Base-by-base conservation (phyloP, 2,797 vertebrate species). In the Pseudomugil tenellus region DNA sequence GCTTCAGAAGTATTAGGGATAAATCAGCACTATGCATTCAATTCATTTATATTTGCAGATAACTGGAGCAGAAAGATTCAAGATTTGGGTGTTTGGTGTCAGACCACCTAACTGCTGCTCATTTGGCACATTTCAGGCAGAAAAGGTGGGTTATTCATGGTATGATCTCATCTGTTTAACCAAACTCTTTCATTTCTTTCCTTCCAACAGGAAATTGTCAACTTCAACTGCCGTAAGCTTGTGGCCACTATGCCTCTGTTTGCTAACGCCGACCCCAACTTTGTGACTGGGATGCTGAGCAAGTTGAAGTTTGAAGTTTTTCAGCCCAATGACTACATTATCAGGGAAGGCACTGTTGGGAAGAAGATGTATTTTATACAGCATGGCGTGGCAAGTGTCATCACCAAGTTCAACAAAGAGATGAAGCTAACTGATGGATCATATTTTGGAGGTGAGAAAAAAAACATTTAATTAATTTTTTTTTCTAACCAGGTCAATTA, bases 301-400 rank as follows among this genome's bases (percentile, higher is more conserved):
- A 99, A 98, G 84, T 69, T 99, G 76, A 94, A 96, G 84, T 99
- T 98, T 54, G 98, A 99, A 75, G 98, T 99, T 66, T 99, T 99
- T 83, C 98, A 99, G 16, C 98, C 98, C 48, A 97, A 97, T 10
- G 97, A 99, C 90, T 99, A 98, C 76, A 98, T 99, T 28, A 98
- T 99, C 73, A 93, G 98, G 43, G 98, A 99, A 89, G 98, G 98
- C 39, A 97, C 98, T 0, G 96, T 99, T 3, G 98, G 98, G 23
- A 99, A 99, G 91, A 99, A 98, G 94, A 99, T 99, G 98, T 99
- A 98, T 87, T 99, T 99, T 80, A 99, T 98, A 72, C 98, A 99
- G 57, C 98, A 99, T 0, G 98, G 98, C 0, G 97, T 99, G 3
- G 98, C 96, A 10, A 97, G 97, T 39, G 98, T 99, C 89, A 97